These are phyloP conservation scores for Neocrepidodera transversa DNA, from an alignment of 2,888 invertebrate species.

Conservation along the genomic window DNA sequence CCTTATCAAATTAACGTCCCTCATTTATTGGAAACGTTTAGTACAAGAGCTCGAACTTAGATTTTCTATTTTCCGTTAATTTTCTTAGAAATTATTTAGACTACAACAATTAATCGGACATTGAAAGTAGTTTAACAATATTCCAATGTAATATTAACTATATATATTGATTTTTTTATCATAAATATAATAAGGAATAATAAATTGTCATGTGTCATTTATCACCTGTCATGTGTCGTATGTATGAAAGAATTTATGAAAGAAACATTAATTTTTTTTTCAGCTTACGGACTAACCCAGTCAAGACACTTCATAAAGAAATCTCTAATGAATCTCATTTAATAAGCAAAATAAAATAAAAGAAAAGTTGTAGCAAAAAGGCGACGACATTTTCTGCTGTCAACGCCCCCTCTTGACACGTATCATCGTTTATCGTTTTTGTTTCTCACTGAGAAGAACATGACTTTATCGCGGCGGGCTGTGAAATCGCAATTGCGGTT, in stretches of 20 bases:
- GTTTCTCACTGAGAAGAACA: slow-evolving; percentile 26
- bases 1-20: slow-evolving; percentile 28
- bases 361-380: slow-evolving; percentile 3
- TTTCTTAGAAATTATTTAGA: too few relatives aligned
- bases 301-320: neutral
- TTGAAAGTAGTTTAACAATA: too few relatives aligned
- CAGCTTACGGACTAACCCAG: neutral
- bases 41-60: neutral
- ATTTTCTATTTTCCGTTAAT: too few relatives aligned
- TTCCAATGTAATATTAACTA: too few relatives aligned
- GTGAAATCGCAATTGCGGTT: slow-evolving; percentile 8
- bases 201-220: too few relatives aligned
- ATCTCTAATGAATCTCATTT: slow-evolving; percentile 22
- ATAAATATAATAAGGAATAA: neutral
- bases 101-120: too few relatives aligned
- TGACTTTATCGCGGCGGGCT: slow-evolving; percentile 18
- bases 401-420: slow-evolving; percentile 32
- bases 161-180: too few relatives aligned
- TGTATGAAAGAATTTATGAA: too few relatives aligned
- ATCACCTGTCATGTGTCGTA: too few relatives aligned
- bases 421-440: slow-evolving; percentile 35
- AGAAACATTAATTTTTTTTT: neutral
- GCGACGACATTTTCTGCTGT: slow-evolving; percentile 8
- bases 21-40: slow-evolving; percentile 6
- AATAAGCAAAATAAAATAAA: slow-evolving; percentile 21